A percentile compares a stretch with the other conserved stretches of the same genome.
These are phyloP conservation scores for Chrysocyon brachyurus DNA, from an alignment of 2,797 vertebrate species.

Conservation along the genomic window DNA sequence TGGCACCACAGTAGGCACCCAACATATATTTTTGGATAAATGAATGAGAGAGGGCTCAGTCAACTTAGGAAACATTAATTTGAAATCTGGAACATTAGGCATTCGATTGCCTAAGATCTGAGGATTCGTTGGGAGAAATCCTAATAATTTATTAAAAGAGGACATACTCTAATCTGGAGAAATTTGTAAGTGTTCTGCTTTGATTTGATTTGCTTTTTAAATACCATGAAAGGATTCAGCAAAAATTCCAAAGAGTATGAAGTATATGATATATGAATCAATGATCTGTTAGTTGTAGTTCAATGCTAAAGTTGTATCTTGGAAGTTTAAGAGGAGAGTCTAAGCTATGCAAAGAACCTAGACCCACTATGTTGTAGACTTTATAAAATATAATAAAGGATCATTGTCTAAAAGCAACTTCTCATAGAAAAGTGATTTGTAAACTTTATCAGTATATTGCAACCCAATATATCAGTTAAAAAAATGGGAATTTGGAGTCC, in stretches of 20 bases:
- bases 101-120: neutral
- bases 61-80: neutral
- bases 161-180: conserved; percentile 29
- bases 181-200: neutral
- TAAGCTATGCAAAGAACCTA: neutral
- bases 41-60: neutral
- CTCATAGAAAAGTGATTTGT: neutral
- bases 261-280: neutral
- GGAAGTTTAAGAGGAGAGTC: neutral
- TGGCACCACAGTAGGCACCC: neutral
- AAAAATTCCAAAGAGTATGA: neutral
- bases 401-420: neutral
- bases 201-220: neutral
- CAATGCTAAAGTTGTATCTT: neutral
- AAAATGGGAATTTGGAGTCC: neutral
- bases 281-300: neutral
- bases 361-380: neutral
- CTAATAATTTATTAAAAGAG: neutral
- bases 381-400: neutral
- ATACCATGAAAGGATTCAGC: neutral
- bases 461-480: neutral
- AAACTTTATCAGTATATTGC: neutral
- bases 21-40: neutral
- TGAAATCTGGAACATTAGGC: neutral
- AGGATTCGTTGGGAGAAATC: neutral